phyloP scores from a whole-genome alignment of 2,113 vertebrate species.

The Perognathus longimembris region DNA sequence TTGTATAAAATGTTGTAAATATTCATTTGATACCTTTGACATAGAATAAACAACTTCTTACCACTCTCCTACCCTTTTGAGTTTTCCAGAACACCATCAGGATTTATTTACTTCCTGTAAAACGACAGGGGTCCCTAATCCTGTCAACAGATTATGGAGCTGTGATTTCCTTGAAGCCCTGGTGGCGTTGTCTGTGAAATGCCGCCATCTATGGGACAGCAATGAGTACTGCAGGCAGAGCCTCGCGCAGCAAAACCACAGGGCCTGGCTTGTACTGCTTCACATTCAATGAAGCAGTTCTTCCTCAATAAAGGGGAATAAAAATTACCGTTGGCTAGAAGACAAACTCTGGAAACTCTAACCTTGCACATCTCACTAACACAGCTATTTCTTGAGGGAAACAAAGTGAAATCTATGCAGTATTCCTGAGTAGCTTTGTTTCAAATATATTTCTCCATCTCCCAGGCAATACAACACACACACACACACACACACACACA shows the following conservation, averaged over 20 bases:
- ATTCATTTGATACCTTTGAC: constrained; percentile 74
- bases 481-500: no score
- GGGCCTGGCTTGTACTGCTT: neutral
- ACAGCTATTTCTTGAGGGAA: constrained; percentile 30
- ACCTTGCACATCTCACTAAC: neutral
- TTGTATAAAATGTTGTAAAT: constrained; percentile 80
- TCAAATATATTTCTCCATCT: neutral
- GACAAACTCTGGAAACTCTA: neutral
- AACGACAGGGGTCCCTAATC: constrained; percentile 82
- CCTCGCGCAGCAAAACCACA: neutral
- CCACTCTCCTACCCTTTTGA: constrained; percentile 73
- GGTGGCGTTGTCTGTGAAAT: constrained; percentile 91
- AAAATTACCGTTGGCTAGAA: constrained; percentile 62
- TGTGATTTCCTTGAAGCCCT: neutral
- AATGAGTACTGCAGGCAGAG: neutral
- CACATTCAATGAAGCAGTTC: constrained; percentile 39
- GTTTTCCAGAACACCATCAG: constrained; percentile 74
- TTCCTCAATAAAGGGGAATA: constrained; percentile 70
- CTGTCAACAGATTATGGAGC: constrained; percentile 71
- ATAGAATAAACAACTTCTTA: constrained; percentile 76
- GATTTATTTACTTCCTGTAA: constrained; percentile 82
- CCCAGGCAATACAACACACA: neutral
- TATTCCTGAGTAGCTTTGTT: neutral
- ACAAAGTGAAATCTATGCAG: neutral
- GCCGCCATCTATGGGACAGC: constrained; percentile 95